Percentiles rank a stretch among this genome's conserved stretches.
Conservation (phyloP, 1,140 invertebrate species). For the Pseudoatta argentina region DNA sequence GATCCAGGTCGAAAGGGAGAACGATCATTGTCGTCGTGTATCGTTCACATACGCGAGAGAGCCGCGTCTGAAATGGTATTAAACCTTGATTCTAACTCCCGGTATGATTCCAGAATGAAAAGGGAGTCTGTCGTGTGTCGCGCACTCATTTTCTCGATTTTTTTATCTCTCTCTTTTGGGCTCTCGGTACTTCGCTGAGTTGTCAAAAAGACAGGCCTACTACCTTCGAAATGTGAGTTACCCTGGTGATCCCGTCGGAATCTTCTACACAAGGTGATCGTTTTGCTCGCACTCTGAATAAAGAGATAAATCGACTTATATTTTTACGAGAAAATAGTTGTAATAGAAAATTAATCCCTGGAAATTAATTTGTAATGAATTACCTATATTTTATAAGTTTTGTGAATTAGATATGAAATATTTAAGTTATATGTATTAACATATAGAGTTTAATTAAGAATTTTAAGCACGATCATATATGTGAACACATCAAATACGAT, state of each 20-base stretch:
- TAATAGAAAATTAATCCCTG: not conserved
- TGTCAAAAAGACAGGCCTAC: constrained; percentile 28
- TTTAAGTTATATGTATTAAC: not conserved
- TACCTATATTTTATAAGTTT: not conserved
- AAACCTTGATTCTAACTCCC: constrained; percentile 75
- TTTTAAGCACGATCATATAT: no score
- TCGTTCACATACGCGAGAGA: constrained; percentile 74
- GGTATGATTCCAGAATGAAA: constrained; percentile 69
- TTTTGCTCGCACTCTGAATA: not conserved
- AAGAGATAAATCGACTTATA: not conserved
- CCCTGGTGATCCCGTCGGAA: constrained; percentile 20
- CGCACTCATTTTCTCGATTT: constrained; percentile 36
- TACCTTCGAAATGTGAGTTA: constrained; percentile 60
- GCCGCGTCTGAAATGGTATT: constrained; percentile 66
- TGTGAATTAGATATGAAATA: not conserved
- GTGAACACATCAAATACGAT: no score
- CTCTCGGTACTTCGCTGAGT: constrained; percentile 22
- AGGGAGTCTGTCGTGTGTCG: constrained; percentile 51
- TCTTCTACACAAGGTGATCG: constrained; percentile 36
- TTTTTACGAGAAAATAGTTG: not conserved
- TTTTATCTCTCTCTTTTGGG: not conserved
- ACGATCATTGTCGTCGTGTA: constrained; percentile 69
- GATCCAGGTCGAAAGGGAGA: constrained; percentile 70
- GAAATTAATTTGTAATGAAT: not conserved
- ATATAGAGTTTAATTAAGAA: no score